phyloP scores from a whole-genome alignment of 2,113 vertebrate genomes.

The Nothoprocta pentlandii region DNA sequence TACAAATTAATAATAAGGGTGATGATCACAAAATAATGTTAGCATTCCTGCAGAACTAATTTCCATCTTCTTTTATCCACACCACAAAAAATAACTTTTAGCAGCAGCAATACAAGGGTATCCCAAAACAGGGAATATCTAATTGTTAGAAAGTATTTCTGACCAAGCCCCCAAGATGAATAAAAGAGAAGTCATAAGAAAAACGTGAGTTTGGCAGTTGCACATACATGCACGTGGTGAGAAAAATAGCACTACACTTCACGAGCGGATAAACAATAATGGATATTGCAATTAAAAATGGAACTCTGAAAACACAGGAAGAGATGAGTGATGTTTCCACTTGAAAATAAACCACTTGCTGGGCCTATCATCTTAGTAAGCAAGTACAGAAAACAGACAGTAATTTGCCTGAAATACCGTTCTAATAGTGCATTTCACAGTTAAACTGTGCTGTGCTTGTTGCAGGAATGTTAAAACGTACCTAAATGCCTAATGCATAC shows the following conservation, averaged over 20 bases:
- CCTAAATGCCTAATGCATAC: not conserved
- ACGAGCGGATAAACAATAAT: not conserved
- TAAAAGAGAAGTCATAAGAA: not conserved
- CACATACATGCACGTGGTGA: not conserved
- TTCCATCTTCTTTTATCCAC: not conserved
- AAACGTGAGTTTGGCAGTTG: not conserved
- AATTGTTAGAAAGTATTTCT: not conserved
- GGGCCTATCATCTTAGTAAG: not conserved
- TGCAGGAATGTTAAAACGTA: not conserved
- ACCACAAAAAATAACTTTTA: not conserved
- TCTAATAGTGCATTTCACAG: not conserved
- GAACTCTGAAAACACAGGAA: not conserved
- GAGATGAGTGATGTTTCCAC: not conserved
- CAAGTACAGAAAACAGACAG: not conserved
- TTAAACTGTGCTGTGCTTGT: not conserved
- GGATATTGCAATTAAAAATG: not conserved
- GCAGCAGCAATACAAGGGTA: not conserved
- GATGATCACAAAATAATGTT: not conserved
- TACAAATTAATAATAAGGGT: conserved; percentile 23
- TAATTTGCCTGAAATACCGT: not conserved
- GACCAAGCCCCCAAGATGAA: not conserved
- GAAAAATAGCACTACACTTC: not conserved
- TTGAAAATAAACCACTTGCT: not conserved
- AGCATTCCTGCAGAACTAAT: not conserved
- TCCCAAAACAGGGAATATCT: not conserved